Conservation (phyloP, 2,888 invertebrate species). For the Polyploca ridens region DNA sequence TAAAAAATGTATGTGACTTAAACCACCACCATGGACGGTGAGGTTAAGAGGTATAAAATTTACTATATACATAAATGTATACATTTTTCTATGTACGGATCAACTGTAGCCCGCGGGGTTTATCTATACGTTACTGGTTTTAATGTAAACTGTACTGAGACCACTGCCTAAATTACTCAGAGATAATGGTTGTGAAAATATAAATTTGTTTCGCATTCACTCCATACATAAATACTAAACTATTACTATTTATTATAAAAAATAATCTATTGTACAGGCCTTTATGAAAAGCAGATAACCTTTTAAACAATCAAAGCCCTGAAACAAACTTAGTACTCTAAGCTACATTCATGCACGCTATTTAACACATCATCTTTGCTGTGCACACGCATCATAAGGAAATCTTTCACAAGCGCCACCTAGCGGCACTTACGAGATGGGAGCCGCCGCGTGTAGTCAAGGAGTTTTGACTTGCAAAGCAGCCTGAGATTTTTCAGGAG, state of each 20-base stretch:
- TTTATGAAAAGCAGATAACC: no score
- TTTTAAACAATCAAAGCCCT: neutral
- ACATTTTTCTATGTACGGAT: neutral
- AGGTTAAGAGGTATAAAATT: no score
- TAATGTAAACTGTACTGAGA: no score
- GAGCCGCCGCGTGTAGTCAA: neutral
- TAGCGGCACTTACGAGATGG: slow-evolving; percentile 26
- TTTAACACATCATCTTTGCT: slow-evolving; percentile 52
- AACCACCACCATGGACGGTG: no score
- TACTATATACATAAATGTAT: neutral
- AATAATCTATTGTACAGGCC: no score
- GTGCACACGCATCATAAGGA: slow-evolving; percentile 44
- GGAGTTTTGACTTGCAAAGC: slow-evolving; percentile 80
- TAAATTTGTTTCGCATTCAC: no score
- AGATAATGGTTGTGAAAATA: no score
- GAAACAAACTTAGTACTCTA: neutral
- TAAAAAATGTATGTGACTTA: neutral
- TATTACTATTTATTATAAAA: no score
- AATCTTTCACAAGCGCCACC: slow-evolving; percentile 31
- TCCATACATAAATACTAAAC: no score
- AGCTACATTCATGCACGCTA: slow-evolving; percentile 26
- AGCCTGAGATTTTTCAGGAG: slow-evolving; percentile 79
- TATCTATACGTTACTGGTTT: no score
- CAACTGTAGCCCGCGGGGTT: no score
- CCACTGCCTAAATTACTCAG: no score